These are phyloP conservation scores for Megalonaias nervosa DNA, from an alignment of 1,140 invertebrate species.

Conservation along the genomic window DNA sequence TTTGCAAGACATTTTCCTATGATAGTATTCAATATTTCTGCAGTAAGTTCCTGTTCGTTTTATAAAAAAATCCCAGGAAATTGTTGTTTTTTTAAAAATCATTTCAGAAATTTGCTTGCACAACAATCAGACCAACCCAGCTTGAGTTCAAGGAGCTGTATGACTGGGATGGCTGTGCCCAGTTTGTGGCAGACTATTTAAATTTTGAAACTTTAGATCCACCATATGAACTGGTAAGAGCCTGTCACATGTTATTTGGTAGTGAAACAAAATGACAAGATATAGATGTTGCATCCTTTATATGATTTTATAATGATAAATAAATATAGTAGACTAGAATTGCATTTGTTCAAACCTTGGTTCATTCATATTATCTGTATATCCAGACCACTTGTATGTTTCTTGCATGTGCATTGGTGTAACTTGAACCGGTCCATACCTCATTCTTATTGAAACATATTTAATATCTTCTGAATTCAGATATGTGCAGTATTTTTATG, in stretches of 20 bases:
- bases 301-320: not conserved
- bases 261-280: not conserved
- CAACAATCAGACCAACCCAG: constrained; percentile 70
- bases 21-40: not conserved
- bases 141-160: constrained; percentile 69
- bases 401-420: not conserved
- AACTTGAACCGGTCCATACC: too few species aligned
- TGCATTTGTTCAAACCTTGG: not conserved
- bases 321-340: not conserved
- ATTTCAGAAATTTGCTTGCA: constrained; percentile 73
- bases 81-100: constrained; percentile 15
- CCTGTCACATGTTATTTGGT: not conserved
- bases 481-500: too few species aligned
- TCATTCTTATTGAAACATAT: too few species aligned
- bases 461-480: too few species aligned
- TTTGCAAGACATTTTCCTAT: not conserved
- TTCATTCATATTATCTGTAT: not conserved
- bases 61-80: not conserved
- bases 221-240: constrained; percentile 68
- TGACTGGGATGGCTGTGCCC: constrained; percentile 71
- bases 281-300: not conserved
- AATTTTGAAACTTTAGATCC: constrained; percentile 68
- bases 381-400: not conserved
- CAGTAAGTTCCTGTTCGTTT: not conserved
- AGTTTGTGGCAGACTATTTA: constrained; percentile 72